Evolutionary conservation across 1,140 invertebrate species (phyloP), one percentile per base, ranked within the genome.

Genomic region (Drosophila obscura): DNA sequence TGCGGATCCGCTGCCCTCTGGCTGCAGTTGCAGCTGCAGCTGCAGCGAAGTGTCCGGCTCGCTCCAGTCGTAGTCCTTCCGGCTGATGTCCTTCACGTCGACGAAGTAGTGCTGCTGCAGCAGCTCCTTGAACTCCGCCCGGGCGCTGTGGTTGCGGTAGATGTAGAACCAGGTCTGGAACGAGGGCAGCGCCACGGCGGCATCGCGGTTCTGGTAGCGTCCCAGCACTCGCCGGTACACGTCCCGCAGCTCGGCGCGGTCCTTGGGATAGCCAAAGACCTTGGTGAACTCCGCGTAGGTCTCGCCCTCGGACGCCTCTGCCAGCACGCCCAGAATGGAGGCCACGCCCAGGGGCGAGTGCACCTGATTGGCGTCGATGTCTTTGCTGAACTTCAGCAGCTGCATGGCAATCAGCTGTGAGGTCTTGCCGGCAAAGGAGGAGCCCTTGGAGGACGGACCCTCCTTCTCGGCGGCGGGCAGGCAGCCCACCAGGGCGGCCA

Each of bases 131-230:
- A 93, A 95, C 24, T 94, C 93, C 44, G 94, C 93, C 59, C 93
- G 92, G 2, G 94, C 93, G 0, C 93, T 93, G 73, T 94, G 93
- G 59, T 94, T 95, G 75, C 94, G 94, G 77, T 94, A 95, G 45
- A 94, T 93, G 68, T 95, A 95, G 75, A 95, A 93, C 92, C 93
- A 95, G 62, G 94, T 94, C 81, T 94, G 94, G 72, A 95, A 93
- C 69, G 94, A 94, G 13, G 94, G 94, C 68, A 78, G 92, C 92
- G 51, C 92, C 13, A 71, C 69, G 4, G 90, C 91, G 89, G 78
- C 93, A 59, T 93, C 92, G n/a, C 93, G 92, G 24, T 92, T 93
- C 63, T 93, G 93, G 71, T 93, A 93, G 44, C 92, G 92, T 43
- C 92, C 90, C 90, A 94, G 89, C 8, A 94, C 93, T 16, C 90